Base-by-base conservation (phyloP, 1,140 invertebrate genomes). In the Lethrus apterus region DNA sequence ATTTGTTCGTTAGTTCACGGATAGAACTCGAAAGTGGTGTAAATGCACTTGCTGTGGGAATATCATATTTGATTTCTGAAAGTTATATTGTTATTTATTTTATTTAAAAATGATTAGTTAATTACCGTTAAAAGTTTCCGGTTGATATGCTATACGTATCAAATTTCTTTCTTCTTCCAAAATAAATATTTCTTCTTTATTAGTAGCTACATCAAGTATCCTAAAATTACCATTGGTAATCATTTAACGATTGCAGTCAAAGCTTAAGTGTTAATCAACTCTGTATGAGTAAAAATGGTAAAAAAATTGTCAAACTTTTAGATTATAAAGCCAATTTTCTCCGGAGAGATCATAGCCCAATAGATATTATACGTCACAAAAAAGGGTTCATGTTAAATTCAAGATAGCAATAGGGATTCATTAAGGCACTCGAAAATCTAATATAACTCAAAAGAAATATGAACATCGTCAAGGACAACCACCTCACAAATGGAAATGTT, bases 131-230 rank as follows among this genome's bases (percentile, higher is more conserved):
- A 55, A 62, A 19, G 52, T 49, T 62, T 79, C 77, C 8, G 75
- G 75, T 48, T 64, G 59, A 55, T 74, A 76, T 42, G 78, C 72
- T 15, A 85, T 73, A 17, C 83, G 67, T 47, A 84, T 66, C 33
- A 86, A 70, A 60, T 78, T 79, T 48, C 83, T 69, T 29, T 76
- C 66, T 1, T 80, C 79, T 64, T 84, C 77, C 48, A 91, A 64
- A 33, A 91, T 69, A 68, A 89, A 89, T 51, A 91, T 81, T 74
- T 91, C 87, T 53, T 85, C 80, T 58, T 78, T 76, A 51, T 73
- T 73, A 20, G 83, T 79, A 24, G 80, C 76, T 5, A 89, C 74
- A 42, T 70, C 70, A 42, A 75, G 55, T 21, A 77, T 70, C 38
- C 73, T 76, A 61, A 13, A 61, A n/a, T n/a, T n/a, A n/a, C n/a